These are phyloP conservation scores for Stercorarius parasiticus DNA, from an alignment of 2,113 vertebrate species.

Conservation along the genomic window DNA sequence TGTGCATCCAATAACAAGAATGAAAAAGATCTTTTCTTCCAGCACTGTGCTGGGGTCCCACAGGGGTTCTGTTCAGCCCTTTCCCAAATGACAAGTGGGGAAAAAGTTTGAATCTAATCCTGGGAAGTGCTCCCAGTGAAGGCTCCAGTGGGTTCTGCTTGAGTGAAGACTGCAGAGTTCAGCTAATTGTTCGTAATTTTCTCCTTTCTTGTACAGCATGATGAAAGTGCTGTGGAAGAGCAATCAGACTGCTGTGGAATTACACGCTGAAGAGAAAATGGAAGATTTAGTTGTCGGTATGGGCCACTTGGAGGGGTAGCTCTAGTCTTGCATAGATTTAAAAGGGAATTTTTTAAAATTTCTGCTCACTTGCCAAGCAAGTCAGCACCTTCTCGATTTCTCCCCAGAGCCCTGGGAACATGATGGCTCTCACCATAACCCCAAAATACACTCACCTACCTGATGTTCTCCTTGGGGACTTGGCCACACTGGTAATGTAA, in stretches of 20 bases:
- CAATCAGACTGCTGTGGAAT: conserved; percentile 11
- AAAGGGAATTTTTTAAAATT: background rate
- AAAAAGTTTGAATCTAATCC: background rate
- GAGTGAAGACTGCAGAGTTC: background rate
- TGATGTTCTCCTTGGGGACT: background rate
- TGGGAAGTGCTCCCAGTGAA: background rate
- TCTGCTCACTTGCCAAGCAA: background rate
- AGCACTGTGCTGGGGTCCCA: background rate
- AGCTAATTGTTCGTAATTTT: background rate
- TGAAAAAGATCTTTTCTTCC: background rate
- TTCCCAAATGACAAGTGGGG: background rate
- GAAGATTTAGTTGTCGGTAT: background rate
- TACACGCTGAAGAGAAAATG: background rate
- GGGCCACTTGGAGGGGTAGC: background rate
- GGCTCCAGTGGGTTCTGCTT: background rate
- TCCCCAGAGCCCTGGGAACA: background rate
- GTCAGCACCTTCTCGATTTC: background rate
- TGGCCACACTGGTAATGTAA: background rate
- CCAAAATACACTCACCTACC: background rate
- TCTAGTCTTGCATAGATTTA: background rate
- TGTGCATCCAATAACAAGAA: background rate
- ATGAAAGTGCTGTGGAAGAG: background rate
- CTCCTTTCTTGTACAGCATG: background rate
- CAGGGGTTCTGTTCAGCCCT: background rate
- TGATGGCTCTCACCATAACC: background rate